Conservation (phyloP, 2,113 vertebrate genomes). For the Limnothrissa miodon region DNA sequence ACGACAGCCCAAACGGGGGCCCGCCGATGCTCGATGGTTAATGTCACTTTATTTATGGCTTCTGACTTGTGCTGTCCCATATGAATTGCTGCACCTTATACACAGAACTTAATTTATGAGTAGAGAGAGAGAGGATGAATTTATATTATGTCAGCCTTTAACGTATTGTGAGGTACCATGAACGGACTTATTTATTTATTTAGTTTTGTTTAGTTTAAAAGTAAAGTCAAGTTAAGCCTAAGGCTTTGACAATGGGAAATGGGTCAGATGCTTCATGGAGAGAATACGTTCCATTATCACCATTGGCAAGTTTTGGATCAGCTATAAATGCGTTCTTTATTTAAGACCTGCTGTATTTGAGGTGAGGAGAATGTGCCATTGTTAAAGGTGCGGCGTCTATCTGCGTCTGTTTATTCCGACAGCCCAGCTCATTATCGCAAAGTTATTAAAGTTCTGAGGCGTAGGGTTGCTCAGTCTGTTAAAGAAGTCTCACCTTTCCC, state of each 20-base stretch:
- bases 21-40: constrained; percentile 66
- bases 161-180: constrained; percentile 35
- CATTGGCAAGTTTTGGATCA: neutral
- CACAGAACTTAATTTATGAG: constrained; percentile 32
- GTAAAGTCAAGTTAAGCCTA: neutral
- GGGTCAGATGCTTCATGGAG: neutral
- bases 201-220: neutral
- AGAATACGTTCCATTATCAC: neutral
- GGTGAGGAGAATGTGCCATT: neutral
- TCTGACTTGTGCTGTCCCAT: constrained; percentile 53
- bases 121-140: constrained; percentile 38
- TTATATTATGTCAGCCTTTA: constrained; percentile 32
- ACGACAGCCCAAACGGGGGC: constrained; percentile 58
- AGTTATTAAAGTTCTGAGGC: neutral
- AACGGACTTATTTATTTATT: neutral
- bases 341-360: neutral
- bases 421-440: neutral
- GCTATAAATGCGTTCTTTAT: neutral
- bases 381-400: neutral
- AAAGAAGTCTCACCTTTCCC: neutral
- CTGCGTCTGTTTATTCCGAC: neutral
- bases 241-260: neutral
- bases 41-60: constrained; percentile 70
- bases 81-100: constrained; percentile 49
- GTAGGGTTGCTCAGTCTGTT: neutral